Percentiles rank a stretch among this genome's conserved stretches.
Evolutionary conservation across 2,888 invertebrate species (phyloP).

Genomic region (Meandrusa payeni): DNA sequence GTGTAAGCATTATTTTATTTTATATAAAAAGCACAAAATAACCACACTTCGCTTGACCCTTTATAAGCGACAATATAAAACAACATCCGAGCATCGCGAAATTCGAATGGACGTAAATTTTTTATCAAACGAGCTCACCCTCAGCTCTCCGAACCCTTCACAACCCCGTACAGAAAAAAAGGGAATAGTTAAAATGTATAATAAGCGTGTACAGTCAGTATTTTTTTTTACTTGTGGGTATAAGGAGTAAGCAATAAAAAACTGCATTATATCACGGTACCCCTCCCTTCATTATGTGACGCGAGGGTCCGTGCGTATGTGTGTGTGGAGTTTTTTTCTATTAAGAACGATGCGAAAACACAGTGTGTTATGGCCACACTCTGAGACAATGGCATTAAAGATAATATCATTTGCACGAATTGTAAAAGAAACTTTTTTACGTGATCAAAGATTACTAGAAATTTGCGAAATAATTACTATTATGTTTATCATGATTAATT

Average conservation of each 20-base stretch:
- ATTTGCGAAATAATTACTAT: too few species aligned
- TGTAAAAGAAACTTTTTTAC: too few species aligned
- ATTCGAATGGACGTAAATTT: conserved; percentile 68
- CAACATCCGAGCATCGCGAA: conserved; percentile 50
- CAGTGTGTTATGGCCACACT: conserved; percentile 19
- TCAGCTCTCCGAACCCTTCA: conserved; percentile 71
- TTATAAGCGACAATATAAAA: conserved; percentile 24
- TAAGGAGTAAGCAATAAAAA: conserved; percentile 78
- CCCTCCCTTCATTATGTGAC: conserved; percentile 73
- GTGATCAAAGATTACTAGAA: too few species aligned
- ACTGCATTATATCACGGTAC: conserved; percentile 78
- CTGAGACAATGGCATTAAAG: conserved; percentile 20
- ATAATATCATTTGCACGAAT: conserved; percentile 14
- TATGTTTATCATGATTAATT: too few species aligned
- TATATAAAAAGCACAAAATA: neutral
- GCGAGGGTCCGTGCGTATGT: conserved; percentile 51
- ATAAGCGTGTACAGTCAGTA: conserved; percentile 60
- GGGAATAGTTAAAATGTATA: conserved; percentile 77
- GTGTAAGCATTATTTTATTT: neutral
- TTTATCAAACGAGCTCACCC: conserved; percentile 68
- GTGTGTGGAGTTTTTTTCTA: conserved; percentile 47
- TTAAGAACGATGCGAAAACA: conserved; percentile 30
- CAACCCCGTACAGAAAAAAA: conserved; percentile 60
- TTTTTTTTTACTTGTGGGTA: conserved; percentile 76
- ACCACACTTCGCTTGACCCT: conserved; percentile 46